phyloP scores from a whole-genome alignment of 2,113 vertebrate genomes.

The Eulemur macaco region DNA sequence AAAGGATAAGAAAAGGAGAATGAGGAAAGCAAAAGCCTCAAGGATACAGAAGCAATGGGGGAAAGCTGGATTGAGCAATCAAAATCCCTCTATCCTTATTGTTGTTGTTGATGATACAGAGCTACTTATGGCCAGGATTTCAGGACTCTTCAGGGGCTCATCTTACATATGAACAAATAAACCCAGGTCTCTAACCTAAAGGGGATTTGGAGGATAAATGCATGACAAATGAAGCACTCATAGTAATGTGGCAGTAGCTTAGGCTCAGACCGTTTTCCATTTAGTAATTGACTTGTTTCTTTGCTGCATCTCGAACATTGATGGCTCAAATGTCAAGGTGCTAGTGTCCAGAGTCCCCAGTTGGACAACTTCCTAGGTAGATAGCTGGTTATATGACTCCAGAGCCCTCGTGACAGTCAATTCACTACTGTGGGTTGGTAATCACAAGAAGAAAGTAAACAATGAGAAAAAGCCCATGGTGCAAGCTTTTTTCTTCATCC shows the following conservation, averaged over 20 bases:
- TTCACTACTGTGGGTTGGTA: slow-evolving; percentile 27
- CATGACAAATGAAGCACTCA: slow-evolving; percentile 48
- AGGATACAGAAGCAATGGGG: not conserved
- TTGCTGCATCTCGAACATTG: not conserved
- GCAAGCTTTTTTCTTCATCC: slow-evolving; percentile 2
- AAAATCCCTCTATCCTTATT: slow-evolving; percentile 20
- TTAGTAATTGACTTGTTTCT: slow-evolving; percentile 51
- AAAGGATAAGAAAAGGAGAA: not conserved
- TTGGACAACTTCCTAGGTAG: slow-evolving; percentile 26
- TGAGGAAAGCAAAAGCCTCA: not conserved
- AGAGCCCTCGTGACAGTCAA: slow-evolving; percentile 20
- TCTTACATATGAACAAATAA: slow-evolving; percentile 48
- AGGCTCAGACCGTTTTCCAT: slow-evolving; percentile 25
- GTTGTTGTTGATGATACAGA: not conserved
- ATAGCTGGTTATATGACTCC: slow-evolving; percentile 22
- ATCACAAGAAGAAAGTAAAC: slow-evolving; percentile 36
- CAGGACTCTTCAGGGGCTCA: not conserved
- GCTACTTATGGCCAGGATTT: slow-evolving; percentile 11
- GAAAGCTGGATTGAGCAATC: not conserved
- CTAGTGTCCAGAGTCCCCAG: not conserved
- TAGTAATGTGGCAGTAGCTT: slow-evolving; percentile 38
- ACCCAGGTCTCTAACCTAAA: slow-evolving; percentile 51
- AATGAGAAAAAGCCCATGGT: not conserved
- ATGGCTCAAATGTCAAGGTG: not conserved
- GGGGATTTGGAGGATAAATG: slow-evolving; percentile 27